phyloP scores from a whole-genome alignment of 2,888 invertebrate genomes.

The Idaea biselata region DNA sequence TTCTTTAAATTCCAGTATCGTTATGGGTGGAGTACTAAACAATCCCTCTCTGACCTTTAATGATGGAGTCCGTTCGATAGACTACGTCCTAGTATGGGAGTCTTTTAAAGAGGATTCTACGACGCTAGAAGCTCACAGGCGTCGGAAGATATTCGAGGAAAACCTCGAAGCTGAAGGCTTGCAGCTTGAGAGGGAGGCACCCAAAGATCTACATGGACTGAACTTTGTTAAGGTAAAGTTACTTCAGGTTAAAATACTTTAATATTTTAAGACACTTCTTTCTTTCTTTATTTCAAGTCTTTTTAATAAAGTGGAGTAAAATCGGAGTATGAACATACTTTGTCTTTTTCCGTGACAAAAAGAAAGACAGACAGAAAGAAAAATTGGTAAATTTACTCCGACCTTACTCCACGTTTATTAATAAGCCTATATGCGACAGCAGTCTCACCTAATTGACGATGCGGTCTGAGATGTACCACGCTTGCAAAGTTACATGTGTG shows the following conservation, averaged over 20 bases:
- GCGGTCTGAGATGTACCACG: too few species aligned
- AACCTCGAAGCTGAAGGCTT: slow-evolving; percentile 88
- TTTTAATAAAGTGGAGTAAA: too few species aligned
- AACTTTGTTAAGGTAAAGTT: slow-evolving; percentile 88
- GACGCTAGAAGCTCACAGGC: slow-evolving; percentile 61
- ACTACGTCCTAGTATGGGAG: slow-evolving; percentile 91
- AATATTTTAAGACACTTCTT: background rate
- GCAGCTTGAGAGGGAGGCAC: slow-evolving; percentile 85
- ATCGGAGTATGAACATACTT: too few species aligned
- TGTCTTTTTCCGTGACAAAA: too few species aligned
- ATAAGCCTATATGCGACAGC: too few species aligned
- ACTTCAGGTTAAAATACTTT: background rate
- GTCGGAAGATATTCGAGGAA: slow-evolving; percentile 84
- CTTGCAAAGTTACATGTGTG: too few species aligned
- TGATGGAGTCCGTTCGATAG: slow-evolving; percentile 86
- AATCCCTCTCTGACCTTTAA: slow-evolving; percentile 84
- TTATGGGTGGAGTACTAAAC: slow-evolving; percentile 64
- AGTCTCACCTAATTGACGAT: too few species aligned
- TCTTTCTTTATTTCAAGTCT: too few species aligned
- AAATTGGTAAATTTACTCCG: too few species aligned
- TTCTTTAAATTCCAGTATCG: slow-evolving; percentile 47
- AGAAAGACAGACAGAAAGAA: too few species aligned
- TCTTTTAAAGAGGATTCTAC: slow-evolving; percentile 75
- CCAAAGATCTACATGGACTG: slow-evolving; percentile 82
- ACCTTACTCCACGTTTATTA: too few species aligned